Evolutionary conservation across 2,797 vertebrate genomes (phyloP).

Genomic region (Pseudomugil tenellus): DNA sequence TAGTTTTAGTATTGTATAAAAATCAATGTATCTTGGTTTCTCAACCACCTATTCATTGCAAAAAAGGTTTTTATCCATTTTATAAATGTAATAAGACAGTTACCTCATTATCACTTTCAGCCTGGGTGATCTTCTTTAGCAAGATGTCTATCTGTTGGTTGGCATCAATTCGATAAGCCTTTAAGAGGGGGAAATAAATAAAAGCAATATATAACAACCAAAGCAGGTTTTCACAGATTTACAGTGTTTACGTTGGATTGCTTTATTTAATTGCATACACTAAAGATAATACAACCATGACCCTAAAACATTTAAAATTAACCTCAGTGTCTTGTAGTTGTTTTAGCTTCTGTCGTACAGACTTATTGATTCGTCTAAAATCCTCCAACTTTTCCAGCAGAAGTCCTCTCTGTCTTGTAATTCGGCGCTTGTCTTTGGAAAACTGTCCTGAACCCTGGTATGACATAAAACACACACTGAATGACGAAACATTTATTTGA

Average conservation of each 20-base stretch:
- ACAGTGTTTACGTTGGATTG: not conserved
- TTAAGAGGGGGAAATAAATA: slow-evolving; percentile 1
- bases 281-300: not conserved
- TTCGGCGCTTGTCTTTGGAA: slow-evolving; percentile 58
- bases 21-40: not conserved
- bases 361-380: slow-evolving; percentile 80
- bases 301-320: slow-evolving; percentile 24
- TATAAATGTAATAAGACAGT: slow-evolving; percentile 19
- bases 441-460: slow-evolving; percentile 68
- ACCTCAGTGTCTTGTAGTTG: slow-evolving; percentile 80
- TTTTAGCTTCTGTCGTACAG: slow-evolving; percentile 80
- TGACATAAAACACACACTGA: not conserved
- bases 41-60: slow-evolving; percentile 2
- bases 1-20: not conserved
- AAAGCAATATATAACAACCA: not conserved
- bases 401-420: slow-evolving; percentile 80
- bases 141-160: slow-evolving; percentile 69
- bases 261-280: not conserved
- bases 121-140: slow-evolving; percentile 79
- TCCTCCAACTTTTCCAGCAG: slow-evolving; percentile 84
- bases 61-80: not conserved
- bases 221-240: slow-evolving; percentile 8
- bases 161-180: slow-evolving; percentile 71
- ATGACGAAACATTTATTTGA: not conserved
- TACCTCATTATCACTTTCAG: slow-evolving; percentile 82